Percentiles rank a stretch among this genome's conserved stretches.
These are phyloP conservation scores for Trypoxylon attenuatum DNA, from an alignment of 2,888 invertebrate species.

Conservation along the genomic window DNA sequence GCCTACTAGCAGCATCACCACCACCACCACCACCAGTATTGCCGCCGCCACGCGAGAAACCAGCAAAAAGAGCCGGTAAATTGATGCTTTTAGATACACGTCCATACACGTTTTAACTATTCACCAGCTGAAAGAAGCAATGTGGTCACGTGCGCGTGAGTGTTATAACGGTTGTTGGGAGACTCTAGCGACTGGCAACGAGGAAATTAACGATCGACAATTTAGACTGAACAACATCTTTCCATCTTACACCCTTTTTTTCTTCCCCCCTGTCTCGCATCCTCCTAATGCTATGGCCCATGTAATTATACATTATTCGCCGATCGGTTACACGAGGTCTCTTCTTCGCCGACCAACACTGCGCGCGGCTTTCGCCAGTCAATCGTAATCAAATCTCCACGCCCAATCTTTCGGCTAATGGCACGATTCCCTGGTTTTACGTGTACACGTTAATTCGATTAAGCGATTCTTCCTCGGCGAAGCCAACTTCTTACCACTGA, in stretches of 20 bases:
- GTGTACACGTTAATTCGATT: too few species aligned
- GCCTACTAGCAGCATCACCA: too few species aligned
- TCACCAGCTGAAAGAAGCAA: neutral
- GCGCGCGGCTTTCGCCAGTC: neutral
- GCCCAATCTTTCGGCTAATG: too few species aligned
- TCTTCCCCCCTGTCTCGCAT: neutral
- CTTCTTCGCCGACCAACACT: neutral
- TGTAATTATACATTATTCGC: slow-evolving; percentile 1
- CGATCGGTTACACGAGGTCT: neutral
- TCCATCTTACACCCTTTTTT: neutral
- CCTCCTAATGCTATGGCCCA: slow-evolving; percentile 1
- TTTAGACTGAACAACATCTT: neutral
- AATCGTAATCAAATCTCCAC: too few species aligned
- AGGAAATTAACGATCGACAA: neutral
- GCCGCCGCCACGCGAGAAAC: too few species aligned
- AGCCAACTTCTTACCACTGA: neutral
- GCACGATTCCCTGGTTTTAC: too few species aligned
- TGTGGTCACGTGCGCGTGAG: slow-evolving; percentile 20
- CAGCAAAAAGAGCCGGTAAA: neutral
- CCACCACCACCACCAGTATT: too few species aligned
- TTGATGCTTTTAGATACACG: neutral
- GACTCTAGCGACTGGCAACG: neutral
- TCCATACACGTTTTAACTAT: too few species aligned
- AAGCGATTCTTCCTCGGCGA: too few species aligned
- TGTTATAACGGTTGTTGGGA: slow-evolving; percentile 23